Evolutionary conservation across 2,888 invertebrate species (phyloP), one percentile per base, ranked within the genome.

Genomic region (Polymixis flavicincta): DNA sequence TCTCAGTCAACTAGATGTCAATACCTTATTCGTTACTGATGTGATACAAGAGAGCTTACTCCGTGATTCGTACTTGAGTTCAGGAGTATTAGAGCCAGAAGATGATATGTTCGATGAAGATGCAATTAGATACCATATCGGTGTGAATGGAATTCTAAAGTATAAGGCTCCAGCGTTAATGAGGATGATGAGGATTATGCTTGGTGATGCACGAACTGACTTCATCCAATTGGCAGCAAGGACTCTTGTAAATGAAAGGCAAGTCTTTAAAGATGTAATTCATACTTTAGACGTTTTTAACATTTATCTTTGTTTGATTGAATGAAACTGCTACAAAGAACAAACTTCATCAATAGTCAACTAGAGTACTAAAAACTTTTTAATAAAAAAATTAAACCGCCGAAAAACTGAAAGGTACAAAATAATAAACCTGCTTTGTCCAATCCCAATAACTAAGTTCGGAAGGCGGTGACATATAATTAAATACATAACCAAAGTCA

Each of bases 1-100:
- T 96, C 42, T 45, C 42, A 45, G 11, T 45, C 11, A 45, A 63
- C 76, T 77, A 1, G 96, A 96, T 57, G 88, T 93, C 22, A 89
- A 95, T 54, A 92, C 95, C 0, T 82, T 96, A 64, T 96, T 96
- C 64, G 91, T 93, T 14, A 90, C 93, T 3, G 96, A 96, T 25
- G 83, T 96, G 0, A 93, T 96, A 19, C 96, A 95, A 90, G 96
- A 96, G 70, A 92, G 94, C 80, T 84, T 96, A 13, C 88, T 92
- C 0, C 87, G 86, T 6, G 96, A 96, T 75, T 90, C 91, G 0
- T 94, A 93, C 63, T 11, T 71, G 0, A 85, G 74, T 45, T 83
- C 92, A 0, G 79, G 78, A 19, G 77, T 90, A 1, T 76, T 96
- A 7, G 89, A 94, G 69, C 84, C 92, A 3, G 70, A 4, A 0